Evolutionary conservation across 2,797 vertebrate genomes (phyloP).

Genomic region (Hozukius guyotensis): DNA sequence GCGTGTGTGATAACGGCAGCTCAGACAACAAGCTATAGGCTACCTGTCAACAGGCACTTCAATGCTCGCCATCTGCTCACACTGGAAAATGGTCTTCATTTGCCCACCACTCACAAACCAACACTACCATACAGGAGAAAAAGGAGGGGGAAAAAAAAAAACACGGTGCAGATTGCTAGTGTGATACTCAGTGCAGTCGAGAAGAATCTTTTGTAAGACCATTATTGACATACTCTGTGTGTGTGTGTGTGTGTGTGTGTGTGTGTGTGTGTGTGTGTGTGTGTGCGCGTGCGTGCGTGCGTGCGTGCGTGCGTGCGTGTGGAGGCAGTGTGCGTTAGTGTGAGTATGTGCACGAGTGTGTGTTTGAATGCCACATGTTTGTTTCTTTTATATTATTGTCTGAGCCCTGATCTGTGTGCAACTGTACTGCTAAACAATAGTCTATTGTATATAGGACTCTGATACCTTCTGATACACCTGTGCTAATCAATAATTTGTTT

Average conservation of each 20-base stretch:
- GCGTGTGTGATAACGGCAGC: constrained; percentile 89
- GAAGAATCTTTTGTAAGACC: constrained; percentile 3
- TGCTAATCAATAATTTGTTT: constrained; percentile 1
- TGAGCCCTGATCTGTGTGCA: not conserved
- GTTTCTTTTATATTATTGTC: not conserved
- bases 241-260: not conserved
- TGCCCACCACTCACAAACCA: constrained; percentile 79
- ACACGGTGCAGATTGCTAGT: constrained; percentile 56
- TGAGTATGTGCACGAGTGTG: not conserved
- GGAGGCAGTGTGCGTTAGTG: no score
- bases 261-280: not conserved
- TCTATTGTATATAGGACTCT: not conserved
- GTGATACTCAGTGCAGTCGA: constrained; percentile 45
- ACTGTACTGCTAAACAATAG: not conserved
- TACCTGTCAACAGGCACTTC: constrained; percentile 94
- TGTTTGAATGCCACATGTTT: constrained; percentile 55
- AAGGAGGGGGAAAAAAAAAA: not conserved
- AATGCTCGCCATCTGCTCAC: constrained; percentile 92
- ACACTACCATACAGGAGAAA: constrained; percentile 38
- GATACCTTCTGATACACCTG: not conserved
- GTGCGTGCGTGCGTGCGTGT: not conserved
- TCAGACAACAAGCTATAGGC: constrained; percentile 91
- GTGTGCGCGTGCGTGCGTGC: not conserved
- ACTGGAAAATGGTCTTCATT: constrained; percentile 88
- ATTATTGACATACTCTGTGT: not conserved